phyloP scores from a whole-genome alignment of 2,113 vertebrate genomes.

The Paracanthobrama guichenoti region DNA sequence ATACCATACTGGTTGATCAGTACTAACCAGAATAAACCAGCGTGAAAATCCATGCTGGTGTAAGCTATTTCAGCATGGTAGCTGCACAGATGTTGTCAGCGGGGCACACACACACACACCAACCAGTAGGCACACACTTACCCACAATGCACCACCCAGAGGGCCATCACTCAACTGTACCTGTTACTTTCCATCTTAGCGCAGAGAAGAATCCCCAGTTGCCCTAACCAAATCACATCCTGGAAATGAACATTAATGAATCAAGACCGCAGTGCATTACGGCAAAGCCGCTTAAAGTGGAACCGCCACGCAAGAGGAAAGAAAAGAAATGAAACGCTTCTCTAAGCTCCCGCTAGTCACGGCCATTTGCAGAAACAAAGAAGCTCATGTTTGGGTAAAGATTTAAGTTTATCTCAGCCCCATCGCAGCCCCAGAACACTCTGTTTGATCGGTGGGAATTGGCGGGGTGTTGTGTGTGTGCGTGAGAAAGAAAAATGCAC shows the following conservation, averaged over 20 bases:
- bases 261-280: constrained; percentile 62
- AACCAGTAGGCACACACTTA: constrained; percentile 46
- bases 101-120: constrained; percentile 17
- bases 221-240: constrained; percentile 55
- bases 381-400: constrained; percentile 56
- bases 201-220: constrained; percentile 67
- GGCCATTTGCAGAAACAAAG: constrained; percentile 64
- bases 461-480: constrained; percentile 2
- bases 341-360: constrained; percentile 60
- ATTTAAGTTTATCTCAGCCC: constrained; percentile 48
- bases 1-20: neutral
- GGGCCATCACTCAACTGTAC: constrained; percentile 39
- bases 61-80: constrained; percentile 9
- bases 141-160: constrained; percentile 47
- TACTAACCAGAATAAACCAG: neutral
- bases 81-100: constrained; percentile 8
- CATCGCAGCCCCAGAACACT: constrained; percentile 6
- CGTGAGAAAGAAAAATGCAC: constrained; percentile 36
- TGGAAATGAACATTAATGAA: constrained; percentile 69
- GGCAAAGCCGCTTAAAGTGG: constrained; percentile 61
- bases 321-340: constrained; percentile 62
- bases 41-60: neutral
- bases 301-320: constrained; percentile 62
- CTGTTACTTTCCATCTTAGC: constrained; percentile 66
- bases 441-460: constrained; percentile 45